Base-by-base conservation (phyloP, 2,888 invertebrate genomes). In the Nephrocerus scutellatus region DNA sequence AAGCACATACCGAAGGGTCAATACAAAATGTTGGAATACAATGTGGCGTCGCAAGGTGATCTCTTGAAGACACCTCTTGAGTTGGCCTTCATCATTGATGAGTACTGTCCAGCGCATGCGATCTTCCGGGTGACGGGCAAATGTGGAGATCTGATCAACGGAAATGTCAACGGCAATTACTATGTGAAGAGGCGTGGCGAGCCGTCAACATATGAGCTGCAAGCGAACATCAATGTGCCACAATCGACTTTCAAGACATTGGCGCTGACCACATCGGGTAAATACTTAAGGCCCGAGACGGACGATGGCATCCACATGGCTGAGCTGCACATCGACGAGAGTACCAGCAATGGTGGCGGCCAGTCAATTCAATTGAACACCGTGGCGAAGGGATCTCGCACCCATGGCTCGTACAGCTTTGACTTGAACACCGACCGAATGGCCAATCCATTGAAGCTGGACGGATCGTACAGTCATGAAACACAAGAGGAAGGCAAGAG, bases 191-290 rank as follows among this genome's bases (percentile, higher is more conserved):
- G 44, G 16, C 61, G 69, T 2, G 63, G 63, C 4, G 64, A 59
- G 49, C 54, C 60, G 2, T 75, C 77, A 19, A 56, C 66, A 4
- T 70, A 73, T n/a, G 74, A 77, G 19, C 44, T 68, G 24, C 61
- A 67, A 1, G 14, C 75, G 0, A 69, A 72, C 5, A 7, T 80
- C 0, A 69, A 72, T 14, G 57, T 79, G 15, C 79, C 80, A 0
- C 70, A 73, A 35, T 74, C 78, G 2, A 72, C 72, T 24, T 64
- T 79, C 0, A 78, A 75, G 30, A 49, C 40, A 4, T 40, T 52
- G 22, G 51, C 52, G 13, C 10, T 64, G 0, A 62, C 67, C 3
- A 62, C 71, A 1, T 53, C 57, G 14, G 66, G 68, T 0, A 66
- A 62, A 9, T 12, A 67, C 1, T 30, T 65, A 12, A 44, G 57